phyloP scores from a whole-genome alignment of 2,888 invertebrate species.

The Frankliniella intonsa region DNA sequence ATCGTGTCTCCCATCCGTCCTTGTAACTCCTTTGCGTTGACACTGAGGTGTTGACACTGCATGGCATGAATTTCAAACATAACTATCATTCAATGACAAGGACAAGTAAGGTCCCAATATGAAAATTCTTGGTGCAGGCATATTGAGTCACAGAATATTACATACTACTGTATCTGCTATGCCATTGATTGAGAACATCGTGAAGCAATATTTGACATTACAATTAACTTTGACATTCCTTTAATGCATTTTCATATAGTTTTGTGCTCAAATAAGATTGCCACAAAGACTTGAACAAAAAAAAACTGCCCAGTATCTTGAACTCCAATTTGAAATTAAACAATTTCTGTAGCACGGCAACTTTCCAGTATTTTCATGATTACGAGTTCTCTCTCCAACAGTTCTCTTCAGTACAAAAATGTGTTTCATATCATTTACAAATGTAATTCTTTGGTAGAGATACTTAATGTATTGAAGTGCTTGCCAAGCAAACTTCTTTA shows the following conservation, averaged over 20 bases:
- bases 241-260: background rate
- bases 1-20: background rate
- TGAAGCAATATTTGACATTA: background rate
- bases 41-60: background rate
- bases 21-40: background rate
- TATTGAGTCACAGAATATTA: background rate
- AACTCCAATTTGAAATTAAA: background rate
- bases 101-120: background rate
- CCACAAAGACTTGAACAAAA: background rate
- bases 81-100: background rate
- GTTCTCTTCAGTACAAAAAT: background rate
- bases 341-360: no score
- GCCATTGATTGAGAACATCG: background rate
- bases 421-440: background rate
- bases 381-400: background rate
- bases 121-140: background rate
- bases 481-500: no score
- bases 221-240: constrained; percentile 1
- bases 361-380: no score
- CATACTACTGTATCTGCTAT: background rate
- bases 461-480: background rate
- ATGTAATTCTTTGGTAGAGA: background rate
- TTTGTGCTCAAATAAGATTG: constrained; percentile 2
- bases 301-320: background rate
- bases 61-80: background rate